Evolutionary conservation across 30 jellyfish, hydroid and myxozoan species (phyloP).

Genomic region (Mastigias papua): DNA sequence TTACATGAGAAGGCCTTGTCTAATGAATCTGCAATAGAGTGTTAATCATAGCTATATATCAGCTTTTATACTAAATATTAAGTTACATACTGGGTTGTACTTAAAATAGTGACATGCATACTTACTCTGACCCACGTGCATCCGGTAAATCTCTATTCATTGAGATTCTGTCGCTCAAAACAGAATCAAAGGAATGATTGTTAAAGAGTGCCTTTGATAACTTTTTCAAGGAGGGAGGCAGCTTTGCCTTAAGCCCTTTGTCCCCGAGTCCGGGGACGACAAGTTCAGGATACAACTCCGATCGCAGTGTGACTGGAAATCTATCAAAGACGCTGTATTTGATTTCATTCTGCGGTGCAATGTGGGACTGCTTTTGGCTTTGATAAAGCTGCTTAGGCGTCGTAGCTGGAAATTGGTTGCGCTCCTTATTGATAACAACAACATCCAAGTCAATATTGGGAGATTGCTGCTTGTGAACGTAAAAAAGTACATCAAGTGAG

Average conservation of each 20-base stretch:
- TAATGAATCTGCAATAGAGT: no score
- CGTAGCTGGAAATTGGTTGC: neutral
- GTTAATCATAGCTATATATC: no score
- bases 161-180: conserved; percentile 89
- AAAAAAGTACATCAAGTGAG: conserved; percentile 75
- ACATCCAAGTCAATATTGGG: conserved; percentile 72
- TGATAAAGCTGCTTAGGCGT: conserved; percentile 1
- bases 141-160: conserved; percentile 85
- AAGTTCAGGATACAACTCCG: conserved; percentile 71
- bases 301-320: conserved; percentile 57
- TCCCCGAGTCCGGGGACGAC: conserved; percentile 82
- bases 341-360: neutral
- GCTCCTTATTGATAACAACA: conserved; percentile 60
- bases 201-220: conserved; percentile 72
- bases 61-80: no score
- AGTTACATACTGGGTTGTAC: no score
- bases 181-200: conserved; percentile 95
- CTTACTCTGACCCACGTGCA: conserved; percentile 92
- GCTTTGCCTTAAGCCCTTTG: conserved; percentile 58
- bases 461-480: conserved; percentile 76
- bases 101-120: neutral
- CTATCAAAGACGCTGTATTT: conserved; percentile 51
- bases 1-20: no score
- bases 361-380: neutral
- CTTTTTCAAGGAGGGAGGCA: conserved; percentile 63